phyloP scores from a whole-genome alignment of 92 coral and sea anemone genomes.

The Actinernus sp. region DNA sequence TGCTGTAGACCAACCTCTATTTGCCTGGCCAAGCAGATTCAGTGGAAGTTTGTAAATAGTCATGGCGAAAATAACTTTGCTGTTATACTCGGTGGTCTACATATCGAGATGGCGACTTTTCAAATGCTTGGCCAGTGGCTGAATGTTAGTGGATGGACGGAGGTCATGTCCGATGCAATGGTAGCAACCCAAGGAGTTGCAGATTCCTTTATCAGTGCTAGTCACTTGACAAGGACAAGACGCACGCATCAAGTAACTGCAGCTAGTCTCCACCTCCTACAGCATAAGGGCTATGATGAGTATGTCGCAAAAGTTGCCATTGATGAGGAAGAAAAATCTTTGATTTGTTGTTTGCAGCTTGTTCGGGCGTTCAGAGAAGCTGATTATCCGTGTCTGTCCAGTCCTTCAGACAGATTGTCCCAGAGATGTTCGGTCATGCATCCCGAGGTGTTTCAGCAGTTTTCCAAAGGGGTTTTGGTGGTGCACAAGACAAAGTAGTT shows the following conservation, averaged over 20 bases:
- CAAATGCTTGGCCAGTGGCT: constrained; percentile 53
- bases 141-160: constrained; percentile 42
- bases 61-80: background rate
- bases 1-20: background rate
- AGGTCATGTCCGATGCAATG: constrained; percentile 27
- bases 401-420: background rate
- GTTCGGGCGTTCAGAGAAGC: background rate
- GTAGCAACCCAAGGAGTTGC: constrained; percentile 44
- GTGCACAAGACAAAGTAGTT: too few relatives aligned
- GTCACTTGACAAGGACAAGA: constrained; percentile 61
- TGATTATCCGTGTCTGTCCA: background rate
- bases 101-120: constrained; percentile 50
- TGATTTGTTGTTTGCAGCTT: background rate
- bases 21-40: background rate
- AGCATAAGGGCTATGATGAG: constrained; percentile 18
- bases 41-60: background rate
- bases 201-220: constrained; percentile 57
- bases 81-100: constrained; percentile 48
- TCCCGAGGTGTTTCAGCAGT: too few relatives aligned
- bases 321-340: background rate
- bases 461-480: too few relatives aligned
- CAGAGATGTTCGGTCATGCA: background rate
- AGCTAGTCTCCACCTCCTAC: constrained; percentile 46
- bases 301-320: background rate
- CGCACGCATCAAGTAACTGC: constrained; percentile 71